Evolutionary conservation across 2,113 vertebrate genomes (phyloP).

Genomic region (Tetrao urogallus): DNA sequence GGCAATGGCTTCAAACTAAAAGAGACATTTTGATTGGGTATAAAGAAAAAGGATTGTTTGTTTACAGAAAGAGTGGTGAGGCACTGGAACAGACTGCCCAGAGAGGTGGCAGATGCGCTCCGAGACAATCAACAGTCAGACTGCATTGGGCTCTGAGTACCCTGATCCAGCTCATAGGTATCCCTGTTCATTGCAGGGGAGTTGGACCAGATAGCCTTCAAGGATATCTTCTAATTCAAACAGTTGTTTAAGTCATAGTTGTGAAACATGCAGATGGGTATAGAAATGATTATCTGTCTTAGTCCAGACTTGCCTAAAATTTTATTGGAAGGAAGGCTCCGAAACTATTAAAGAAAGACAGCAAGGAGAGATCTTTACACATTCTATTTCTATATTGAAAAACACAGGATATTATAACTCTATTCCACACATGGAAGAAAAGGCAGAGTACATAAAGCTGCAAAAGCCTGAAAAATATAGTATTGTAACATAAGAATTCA

Average conservation of each 20-base stretch:
- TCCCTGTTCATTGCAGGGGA: too few species aligned
- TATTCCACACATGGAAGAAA: conserved; percentile 8
- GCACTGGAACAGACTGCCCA: too few species aligned
- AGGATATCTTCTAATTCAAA: too few species aligned
- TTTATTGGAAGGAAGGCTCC: not conserved
- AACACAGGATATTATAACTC: not conserved
- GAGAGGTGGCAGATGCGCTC: too few species aligned
- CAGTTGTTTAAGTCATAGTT: not conserved
- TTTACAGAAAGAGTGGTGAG: too few species aligned
- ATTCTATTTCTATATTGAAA: not conserved
- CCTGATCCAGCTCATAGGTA: too few species aligned
- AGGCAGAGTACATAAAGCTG: not conserved
- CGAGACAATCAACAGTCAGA: too few species aligned
- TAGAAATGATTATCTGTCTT: not conserved
- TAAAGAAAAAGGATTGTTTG: too few species aligned
- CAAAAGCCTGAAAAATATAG: conserved; percentile 24
- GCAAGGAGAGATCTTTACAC: not conserved
- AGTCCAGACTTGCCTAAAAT: not conserved
- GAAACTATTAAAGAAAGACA: not conserved
- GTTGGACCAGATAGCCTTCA: too few species aligned
- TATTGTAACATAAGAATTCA: conserved; percentile 34
- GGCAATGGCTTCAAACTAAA: too few species aligned
- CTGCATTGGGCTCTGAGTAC: too few species aligned
- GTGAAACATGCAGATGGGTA: not conserved
- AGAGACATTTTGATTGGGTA: too few species aligned